Conservation (phyloP, 1,140 invertebrate species). For the Andrena cerasifolii region DNA sequence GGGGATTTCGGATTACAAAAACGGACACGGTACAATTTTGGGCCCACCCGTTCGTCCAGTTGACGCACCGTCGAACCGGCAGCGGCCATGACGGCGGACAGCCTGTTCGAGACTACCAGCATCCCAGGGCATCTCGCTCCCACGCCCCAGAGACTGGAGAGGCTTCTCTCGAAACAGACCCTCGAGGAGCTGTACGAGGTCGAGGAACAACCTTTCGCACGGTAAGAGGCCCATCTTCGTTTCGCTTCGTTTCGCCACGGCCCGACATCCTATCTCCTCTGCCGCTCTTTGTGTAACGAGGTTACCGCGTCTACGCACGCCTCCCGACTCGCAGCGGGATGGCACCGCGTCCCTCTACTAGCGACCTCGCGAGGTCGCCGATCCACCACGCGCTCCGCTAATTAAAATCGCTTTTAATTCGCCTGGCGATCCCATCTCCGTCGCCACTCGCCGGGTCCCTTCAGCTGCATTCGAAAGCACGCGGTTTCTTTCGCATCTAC, state of each 20-base stretch:
- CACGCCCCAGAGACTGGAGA: constrained; percentile 80
- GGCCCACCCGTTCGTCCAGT: constrained; percentile 23
- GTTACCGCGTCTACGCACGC: constrained; percentile 35
- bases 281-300: constrained; percentile 52
- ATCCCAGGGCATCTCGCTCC: constrained; percentile 82
- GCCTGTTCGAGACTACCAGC: constrained; percentile 80
- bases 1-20: constrained; percentile 23
- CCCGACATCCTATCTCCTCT: constrained; percentile 14
- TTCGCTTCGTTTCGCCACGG: not conserved
- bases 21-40: not conserved
- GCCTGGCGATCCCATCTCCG: not conserved
- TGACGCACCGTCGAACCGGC: constrained; percentile 35
- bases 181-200: constrained; percentile 83
- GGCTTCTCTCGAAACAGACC: constrained; percentile 81
- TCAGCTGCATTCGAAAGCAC: too few relatives aligned
- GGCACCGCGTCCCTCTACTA: constrained; percentile 24
- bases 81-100: constrained; percentile 77
- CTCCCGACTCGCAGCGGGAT: constrained; percentile 32
- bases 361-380: constrained; percentile 51
- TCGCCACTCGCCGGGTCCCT: too few relatives aligned
- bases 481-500: constrained; percentile 17
- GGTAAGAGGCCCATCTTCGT: constrained; percentile 70
- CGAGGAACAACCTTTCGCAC: constrained; percentile 83
- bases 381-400: constrained; percentile 15
- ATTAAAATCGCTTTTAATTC: constrained; percentile 17